These are phyloP conservation scores for Micoletzkya japonica DNA, from an alignment of 2,888 invertebrate genomes.

Conservation along the genomic window DNA sequence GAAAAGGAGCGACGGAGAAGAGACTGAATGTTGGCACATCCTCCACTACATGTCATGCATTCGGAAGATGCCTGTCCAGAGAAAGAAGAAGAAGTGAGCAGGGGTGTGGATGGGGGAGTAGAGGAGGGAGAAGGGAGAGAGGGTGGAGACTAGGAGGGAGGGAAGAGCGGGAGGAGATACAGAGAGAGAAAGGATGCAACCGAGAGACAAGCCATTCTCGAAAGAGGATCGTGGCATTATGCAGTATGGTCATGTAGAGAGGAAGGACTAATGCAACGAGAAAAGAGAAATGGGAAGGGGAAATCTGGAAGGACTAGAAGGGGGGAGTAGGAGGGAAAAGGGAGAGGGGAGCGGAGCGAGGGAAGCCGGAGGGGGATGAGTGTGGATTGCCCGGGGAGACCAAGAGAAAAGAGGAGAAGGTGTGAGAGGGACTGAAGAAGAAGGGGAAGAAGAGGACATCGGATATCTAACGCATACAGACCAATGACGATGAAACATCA, in stretches of 20 bases:
- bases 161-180: slow-evolving; percentile 9
- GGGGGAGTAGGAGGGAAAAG: slow-evolving; percentile 24
- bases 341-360: background rate
- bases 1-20: background rate
- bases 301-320: slow-evolving; percentile 18
- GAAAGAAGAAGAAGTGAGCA: slow-evolving; percentile 2
- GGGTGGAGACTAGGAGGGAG: background rate
- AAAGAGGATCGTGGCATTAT: slow-evolving; percentile 21
- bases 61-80: background rate
- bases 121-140: background rate
- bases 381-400: slow-evolving; percentile 7
- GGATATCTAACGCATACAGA: slow-evolving; percentile 7
- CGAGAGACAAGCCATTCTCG: background rate
- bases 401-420: slow-evolving; percentile 5
- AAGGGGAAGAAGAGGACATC: slow-evolving; percentile 29
- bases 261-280: background rate
- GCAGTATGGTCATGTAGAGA: slow-evolving; percentile 5
- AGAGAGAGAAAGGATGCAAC: slow-evolving; percentile 1
- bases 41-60: slow-evolving; percentile 3
- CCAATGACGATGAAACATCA: slow-evolving; percentile 7
- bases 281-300: slow-evolving; percentile 23
- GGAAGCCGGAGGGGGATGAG: slow-evolving; percentile 14
- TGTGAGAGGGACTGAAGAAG: slow-evolving; percentile 34
- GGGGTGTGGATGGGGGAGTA: slow-evolving; percentile 22
- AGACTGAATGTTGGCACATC: background rate